A percentile compares a stretch with the other conserved stretches of the same genome.
Evolutionary conservation across 2,797 vertebrate genomes (phyloP).

Genomic region (Cichlasoma orientale): DNA sequence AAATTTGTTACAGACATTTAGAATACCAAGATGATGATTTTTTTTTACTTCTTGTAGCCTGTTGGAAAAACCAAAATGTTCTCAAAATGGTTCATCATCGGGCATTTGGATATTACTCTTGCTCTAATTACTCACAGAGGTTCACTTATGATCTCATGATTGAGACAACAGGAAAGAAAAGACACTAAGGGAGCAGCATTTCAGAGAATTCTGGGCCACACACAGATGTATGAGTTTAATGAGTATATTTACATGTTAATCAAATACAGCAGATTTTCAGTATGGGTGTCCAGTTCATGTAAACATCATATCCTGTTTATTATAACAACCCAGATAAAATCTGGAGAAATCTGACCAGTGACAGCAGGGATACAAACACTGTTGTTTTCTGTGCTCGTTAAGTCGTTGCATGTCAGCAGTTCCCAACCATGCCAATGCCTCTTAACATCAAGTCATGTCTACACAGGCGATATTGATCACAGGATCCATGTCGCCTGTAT

Average conservation of each 20-base stretch:
- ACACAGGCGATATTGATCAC: not conserved
- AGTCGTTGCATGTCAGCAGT: not conserved
- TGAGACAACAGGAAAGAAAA: not conserved
- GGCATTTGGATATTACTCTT: not conserved
- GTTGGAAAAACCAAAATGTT: rapidly evolving
- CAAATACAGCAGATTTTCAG: slow-evolving; percentile 26
- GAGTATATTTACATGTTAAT: slow-evolving; percentile 34
- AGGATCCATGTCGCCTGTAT: not conserved
- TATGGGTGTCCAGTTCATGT: slow-evolving; percentile 11
- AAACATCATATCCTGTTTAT: slow-evolving; percentile 55
- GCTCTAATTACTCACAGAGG: not conserved
- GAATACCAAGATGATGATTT: no score
- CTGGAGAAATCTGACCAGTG: slow-evolving; percentile 6
- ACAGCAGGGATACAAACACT: not conserved
- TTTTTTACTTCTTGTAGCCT: not conserved
- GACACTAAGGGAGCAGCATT: not conserved
- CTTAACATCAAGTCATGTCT: not conserved
- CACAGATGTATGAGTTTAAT: slow-evolving; percentile 9
- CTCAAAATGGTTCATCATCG: not conserved
- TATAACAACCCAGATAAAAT: slow-evolving; percentile 32
- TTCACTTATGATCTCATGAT: not conserved
- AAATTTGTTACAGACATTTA: no score
- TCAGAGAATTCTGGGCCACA: slow-evolving; percentile 18
- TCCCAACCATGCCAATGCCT: not conserved
- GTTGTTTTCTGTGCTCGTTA: no score